These are phyloP conservation scores for Chinchilla lanigera DNA, from an alignment of 2,113 vertebrate species.

Conservation along the genomic window DNA sequence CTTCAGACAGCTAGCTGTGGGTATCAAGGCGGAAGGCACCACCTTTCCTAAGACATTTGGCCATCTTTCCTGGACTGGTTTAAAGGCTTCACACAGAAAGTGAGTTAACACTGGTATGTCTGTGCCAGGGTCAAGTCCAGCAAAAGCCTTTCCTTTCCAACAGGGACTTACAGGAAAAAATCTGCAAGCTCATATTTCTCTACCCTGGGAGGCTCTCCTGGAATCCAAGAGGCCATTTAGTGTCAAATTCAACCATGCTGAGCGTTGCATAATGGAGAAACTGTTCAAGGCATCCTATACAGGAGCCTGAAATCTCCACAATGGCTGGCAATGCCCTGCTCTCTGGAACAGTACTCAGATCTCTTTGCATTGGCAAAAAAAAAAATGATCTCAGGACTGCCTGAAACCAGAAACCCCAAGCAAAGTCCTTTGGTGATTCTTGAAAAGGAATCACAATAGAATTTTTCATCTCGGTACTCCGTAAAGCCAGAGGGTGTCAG, in stretches of 20 bases:
- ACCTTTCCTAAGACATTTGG: conserved; percentile 29
- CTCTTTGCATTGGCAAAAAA: conserved; percentile 60
- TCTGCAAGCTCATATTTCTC: conserved; percentile 62
- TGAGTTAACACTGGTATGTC: conserved; percentile 33
- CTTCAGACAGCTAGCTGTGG: neutral
- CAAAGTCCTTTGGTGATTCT: neutral
- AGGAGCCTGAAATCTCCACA: neutral
- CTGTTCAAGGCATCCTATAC: neutral
- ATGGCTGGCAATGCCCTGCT: neutral
- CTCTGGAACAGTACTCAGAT: neutral
- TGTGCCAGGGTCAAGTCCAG: conserved; percentile 51
- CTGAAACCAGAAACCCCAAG: conserved; percentile 7
- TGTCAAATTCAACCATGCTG: neutral
- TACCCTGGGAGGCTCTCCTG: conserved; percentile 28
- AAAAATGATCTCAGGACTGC: neutral
- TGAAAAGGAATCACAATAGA: neutral
- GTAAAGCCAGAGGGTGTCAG: neutral
- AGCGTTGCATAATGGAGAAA: conserved; percentile 68
- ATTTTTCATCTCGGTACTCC: neutral
- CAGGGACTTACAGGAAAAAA: conserved; percentile 13
- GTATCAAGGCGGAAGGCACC: conserved; percentile 1
- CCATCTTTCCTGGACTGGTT: conserved; percentile 14
- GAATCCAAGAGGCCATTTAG: conserved; percentile 61
- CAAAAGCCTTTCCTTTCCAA: conserved; percentile 51
- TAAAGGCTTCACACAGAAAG: conserved; percentile 45